Base-by-base conservation (phyloP, 2,888 invertebrate genomes). In the Halictus ligatus region DNA sequence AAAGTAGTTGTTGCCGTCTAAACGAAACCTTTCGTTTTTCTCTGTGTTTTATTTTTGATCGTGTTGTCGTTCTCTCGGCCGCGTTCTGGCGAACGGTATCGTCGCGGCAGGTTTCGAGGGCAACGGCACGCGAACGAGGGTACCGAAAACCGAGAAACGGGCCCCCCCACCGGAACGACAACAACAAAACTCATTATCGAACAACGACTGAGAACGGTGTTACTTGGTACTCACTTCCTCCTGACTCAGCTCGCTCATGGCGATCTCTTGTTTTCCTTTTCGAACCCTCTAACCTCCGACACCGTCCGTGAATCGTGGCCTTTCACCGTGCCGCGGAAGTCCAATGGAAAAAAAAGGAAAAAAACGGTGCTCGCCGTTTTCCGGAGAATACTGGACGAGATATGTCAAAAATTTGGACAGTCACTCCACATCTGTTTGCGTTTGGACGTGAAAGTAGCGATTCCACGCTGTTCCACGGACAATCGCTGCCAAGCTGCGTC, bases 171-270 rank as follows among this genome's bases (percentile, higher is more conserved):
- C 58, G n/a, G 67, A 85, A 84, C 67, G 29, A 67, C 76, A 80
- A 84, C 77, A 87, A 89, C 77, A 79, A 84, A 85, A 84, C 54
- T 75, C 69, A 74, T 80, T 82, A 79, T 78, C 69, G 83, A 88
- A 80, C 77, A 84, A 77, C 80, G 81, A 88, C 87, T 87, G 83
- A 80, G 84, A 80, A 85, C 81, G 81, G 71, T 81, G 84, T 69
- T 60, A 81, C 80, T 87, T 87, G 79, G 83, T 89, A 96, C 97
- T 97, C 96, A 98, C 98, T 97, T 98, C 98, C 96, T 98, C 98
- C 95, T 98, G 98, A 94, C 97, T 98, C 92, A 98, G 96, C 96
- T 98, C 98, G 96, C 98, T 98, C 98, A 98, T 98, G 90, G 90
- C 91, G 90, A 91, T 91, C 84, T 88, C 83, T 80, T 83, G 74